Percentiles rank a stretch among this genome's conserved stretches.
These are phyloP conservation scores for Lasioglossum calceatum DNA, from an alignment of 2,888 invertebrate genomes.

Conservation along the genomic window DNA sequence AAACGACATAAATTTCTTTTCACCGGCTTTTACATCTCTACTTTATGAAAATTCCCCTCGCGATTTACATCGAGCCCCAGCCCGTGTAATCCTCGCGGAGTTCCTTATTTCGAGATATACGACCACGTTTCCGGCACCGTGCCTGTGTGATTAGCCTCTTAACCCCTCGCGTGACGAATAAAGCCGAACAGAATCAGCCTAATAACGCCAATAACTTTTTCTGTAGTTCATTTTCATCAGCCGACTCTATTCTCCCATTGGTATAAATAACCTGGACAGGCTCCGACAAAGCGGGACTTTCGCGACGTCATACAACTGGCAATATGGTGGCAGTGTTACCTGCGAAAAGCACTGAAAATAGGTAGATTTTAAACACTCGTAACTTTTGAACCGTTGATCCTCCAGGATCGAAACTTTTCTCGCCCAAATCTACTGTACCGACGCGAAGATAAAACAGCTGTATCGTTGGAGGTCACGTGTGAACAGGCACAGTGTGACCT, in stretches of 20 bases:
- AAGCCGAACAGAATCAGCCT: background rate
- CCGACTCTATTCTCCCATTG: too few relatives aligned
- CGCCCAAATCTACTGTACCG: too few relatives aligned
- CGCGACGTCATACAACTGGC: too few relatives aligned
- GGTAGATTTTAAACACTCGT: too few relatives aligned
- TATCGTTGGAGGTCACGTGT: background rate
- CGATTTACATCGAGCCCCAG: background rate
- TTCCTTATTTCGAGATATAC: conserved; percentile 4
- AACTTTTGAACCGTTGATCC: too few relatives aligned
- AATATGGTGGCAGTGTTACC: too few relatives aligned
- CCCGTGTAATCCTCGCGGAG: background rate
- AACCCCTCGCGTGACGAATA: background rate
- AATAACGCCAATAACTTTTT: background rate
- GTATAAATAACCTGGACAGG: too few relatives aligned
- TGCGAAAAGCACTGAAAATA: too few relatives aligned
- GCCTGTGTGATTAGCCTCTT: background rate
- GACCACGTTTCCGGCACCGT: background rate
- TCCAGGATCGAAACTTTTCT: too few relatives aligned
- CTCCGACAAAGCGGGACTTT: too few relatives aligned
- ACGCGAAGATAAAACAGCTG: background rate
- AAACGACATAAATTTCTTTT: conserved; percentile 23
- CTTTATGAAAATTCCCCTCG: background rate
- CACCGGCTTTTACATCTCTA: background rate
- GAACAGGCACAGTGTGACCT: background rate
- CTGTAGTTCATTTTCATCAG: background rate